phyloP scores from a whole-genome alignment of 2,797 vertebrate species.

The Austrolebias charrua region DNA sequence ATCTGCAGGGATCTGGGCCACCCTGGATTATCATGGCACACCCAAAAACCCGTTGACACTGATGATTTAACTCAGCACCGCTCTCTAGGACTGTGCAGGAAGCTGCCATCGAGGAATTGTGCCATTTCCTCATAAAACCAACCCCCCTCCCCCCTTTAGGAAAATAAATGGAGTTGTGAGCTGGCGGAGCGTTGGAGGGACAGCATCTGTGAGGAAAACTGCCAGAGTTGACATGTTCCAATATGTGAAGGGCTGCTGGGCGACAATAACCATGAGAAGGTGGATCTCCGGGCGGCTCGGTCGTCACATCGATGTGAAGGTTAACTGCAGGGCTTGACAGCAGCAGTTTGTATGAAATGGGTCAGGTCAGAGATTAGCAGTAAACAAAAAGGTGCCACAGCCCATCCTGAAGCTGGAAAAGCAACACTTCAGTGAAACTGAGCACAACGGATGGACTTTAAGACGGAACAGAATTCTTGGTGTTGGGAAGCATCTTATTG shows the following conservation, averaged over 20 bases:
- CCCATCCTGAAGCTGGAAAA: constrained; percentile 29
- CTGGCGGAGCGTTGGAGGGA: constrained; percentile 12
- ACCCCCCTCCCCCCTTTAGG: constrained; percentile 25
- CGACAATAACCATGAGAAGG: constrained; percentile 32
- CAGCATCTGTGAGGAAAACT: constrained; percentile 13
- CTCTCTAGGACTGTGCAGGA: constrained; percentile 5
- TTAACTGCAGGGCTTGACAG: constrained; percentile 41
- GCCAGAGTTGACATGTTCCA: constrained; percentile 28
- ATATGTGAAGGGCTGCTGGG: constrained; percentile 38
- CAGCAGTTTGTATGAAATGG: constrained; percentile 17
- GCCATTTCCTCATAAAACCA: constrained; percentile 20
- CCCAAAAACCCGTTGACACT: constrained; percentile 35
- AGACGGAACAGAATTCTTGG: no score
- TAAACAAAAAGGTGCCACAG: constrained; percentile 22
- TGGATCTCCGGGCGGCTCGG: constrained; percentile 23
- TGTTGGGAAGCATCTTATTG: not conserved
- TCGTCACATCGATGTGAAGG: constrained; percentile 22
- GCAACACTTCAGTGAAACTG: constrained; percentile 14
- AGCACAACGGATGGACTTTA: not conserved
- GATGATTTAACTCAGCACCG: constrained; percentile 20
- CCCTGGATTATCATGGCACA: constrained; percentile 27
- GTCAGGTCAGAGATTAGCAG: constrained; percentile 37
- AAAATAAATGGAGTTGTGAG: constrained; percentile 21
- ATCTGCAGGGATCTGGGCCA: constrained; percentile 47
- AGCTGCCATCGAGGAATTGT: constrained; percentile 7